Evolutionary conservation across 2,113 vertebrate genomes (phyloP).

Genomic region (Cryptotis parvus): DNA sequence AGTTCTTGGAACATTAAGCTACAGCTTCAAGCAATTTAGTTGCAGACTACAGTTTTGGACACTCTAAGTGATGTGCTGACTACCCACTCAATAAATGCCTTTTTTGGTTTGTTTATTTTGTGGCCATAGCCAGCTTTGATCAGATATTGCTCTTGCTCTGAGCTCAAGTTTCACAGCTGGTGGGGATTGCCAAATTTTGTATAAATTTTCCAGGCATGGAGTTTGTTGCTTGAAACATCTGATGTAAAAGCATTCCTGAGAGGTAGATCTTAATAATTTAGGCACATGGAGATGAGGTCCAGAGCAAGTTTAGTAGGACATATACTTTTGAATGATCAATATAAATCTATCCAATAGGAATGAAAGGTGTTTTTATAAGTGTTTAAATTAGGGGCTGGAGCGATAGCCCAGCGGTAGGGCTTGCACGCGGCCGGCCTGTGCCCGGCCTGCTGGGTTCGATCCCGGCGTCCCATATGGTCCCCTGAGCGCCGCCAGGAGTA

Average conservation of each 20-base stretch:
- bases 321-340: neutral
- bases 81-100: neutral
- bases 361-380: neutral
- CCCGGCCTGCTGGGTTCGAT: too few relatives aligned
- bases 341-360: neutral
- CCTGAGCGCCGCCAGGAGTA: too few relatives aligned
- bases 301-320: neutral
- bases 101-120: neutral
- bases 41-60: neutral
- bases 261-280: conserved; percentile 35
- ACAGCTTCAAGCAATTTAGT: neutral
- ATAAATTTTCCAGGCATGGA: too few relatives aligned
- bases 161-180: too few relatives aligned
- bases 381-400: too few relatives aligned
- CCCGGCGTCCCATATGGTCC: too few relatives aligned
- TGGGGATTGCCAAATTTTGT: too few relatives aligned
- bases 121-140: neutral
- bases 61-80: neutral
- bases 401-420: too few relatives aligned
- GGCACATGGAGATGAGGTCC: neutral
- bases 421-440: too few relatives aligned
- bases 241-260: neutral
- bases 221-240: too few relatives aligned
- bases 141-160: neutral
- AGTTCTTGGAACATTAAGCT: neutral